Conservation (phyloP, 2,888 invertebrate genomes). For the Agrilus mali region DNA sequence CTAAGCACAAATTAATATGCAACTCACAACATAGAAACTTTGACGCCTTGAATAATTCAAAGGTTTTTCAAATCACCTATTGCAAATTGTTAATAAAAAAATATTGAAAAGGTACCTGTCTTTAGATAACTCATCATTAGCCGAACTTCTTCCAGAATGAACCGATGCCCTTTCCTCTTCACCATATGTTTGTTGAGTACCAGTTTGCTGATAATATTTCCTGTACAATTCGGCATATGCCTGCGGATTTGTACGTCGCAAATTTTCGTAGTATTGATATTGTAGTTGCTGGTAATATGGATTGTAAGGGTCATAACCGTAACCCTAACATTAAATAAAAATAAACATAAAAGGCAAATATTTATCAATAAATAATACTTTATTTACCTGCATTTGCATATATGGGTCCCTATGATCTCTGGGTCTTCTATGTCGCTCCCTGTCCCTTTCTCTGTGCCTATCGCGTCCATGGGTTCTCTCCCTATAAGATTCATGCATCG, state of each 20-base stretch:
- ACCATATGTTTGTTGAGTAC: constrained; percentile 20
- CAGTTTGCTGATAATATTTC: constrained; percentile 43
- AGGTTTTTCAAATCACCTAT: neutral
- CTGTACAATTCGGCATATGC: constrained; percentile 69
- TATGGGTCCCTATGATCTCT: constrained; percentile 29
- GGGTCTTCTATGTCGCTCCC: constrained; percentile 24
- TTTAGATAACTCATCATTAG: constrained; percentile 47
- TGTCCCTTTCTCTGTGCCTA: constrained; percentile 26
- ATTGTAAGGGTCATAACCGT: constrained; percentile 43
- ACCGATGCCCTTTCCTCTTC: constrained; percentile 63
- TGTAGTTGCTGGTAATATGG: constrained; percentile 45
- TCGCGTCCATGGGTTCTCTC: constrained; percentile 23
- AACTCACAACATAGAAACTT: constrained; percentile 3
- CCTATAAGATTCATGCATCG: constrained; percentile 30
- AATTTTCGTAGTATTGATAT: constrained; percentile 65
- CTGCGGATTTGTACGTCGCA: constrained; percentile 64
- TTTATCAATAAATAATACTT: too few species aligned
- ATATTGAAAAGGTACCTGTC: constrained; percentile 42
- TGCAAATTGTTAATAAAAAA: neutral
- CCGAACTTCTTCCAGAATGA: constrained; percentile 73
- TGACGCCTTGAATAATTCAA: neutral
- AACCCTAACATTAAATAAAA: constrained; percentile 20
- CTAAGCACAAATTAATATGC: neutral
- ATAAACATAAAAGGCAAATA: constrained; percentile 2
- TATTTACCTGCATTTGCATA: constrained; percentile 20